Conservation (phyloP, 2,113 vertebrate genomes). For the Syrmaticus mikado region DNA sequence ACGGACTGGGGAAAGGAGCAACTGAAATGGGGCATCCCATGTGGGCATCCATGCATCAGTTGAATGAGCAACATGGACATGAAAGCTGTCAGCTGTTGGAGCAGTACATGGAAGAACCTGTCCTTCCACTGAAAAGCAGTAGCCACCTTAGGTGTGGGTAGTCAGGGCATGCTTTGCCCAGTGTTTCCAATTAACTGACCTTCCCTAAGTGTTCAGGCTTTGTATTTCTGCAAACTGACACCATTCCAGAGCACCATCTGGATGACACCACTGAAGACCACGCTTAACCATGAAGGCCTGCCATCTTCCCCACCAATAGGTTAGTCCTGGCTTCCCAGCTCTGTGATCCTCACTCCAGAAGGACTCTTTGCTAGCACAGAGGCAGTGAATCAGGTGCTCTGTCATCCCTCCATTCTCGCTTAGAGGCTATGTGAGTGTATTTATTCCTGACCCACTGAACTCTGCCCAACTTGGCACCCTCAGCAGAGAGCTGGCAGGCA, state of each 20-base stretch:
- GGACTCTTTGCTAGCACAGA: not conserved
- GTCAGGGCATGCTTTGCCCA: not conserved
- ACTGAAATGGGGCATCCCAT: not conserved
- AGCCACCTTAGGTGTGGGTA: not conserved
- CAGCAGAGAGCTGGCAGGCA: not conserved
- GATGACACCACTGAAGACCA: not conserved
- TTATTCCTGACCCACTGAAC: not conserved
- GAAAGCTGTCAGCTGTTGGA: not conserved
- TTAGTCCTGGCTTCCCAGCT: not conserved
- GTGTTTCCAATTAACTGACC: conserved; percentile 2
- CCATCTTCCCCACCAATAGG: not conserved
- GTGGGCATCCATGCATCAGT: not conserved
- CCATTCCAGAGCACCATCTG: not conserved
- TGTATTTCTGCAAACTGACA: conserved; percentile 2
- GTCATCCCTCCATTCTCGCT: not conserved
- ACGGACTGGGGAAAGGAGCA: not conserved
- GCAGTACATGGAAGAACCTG: not conserved
- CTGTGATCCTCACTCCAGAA: rapidly evolving
- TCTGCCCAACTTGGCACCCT: not conserved
- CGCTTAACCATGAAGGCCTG: not conserved
- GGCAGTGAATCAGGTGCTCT: not conserved
- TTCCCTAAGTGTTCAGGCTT: not conserved
- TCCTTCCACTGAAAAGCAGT: not conserved
- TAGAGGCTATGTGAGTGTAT: not conserved
- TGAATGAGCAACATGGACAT: not conserved